These are phyloP conservation scores for Plagiodera versicolora DNA, from an alignment of 2,888 invertebrate genomes.

Conservation along the genomic window DNA sequence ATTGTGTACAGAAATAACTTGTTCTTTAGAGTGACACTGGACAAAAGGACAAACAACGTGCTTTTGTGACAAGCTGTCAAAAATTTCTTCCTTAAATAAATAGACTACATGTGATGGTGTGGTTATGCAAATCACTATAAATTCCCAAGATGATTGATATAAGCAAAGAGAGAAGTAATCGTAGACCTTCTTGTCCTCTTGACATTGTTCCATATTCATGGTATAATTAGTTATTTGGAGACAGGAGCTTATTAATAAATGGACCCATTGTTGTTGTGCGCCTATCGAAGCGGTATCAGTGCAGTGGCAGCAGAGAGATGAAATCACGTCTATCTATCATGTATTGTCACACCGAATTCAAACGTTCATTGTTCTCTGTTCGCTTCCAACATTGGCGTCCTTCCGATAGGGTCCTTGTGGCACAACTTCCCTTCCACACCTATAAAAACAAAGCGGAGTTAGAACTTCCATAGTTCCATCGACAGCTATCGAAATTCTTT, in stretches of 20 bases:
- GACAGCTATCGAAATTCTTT: no score
- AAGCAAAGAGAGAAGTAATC: slow-evolving; percentile 19
- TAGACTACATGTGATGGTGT: neutral
- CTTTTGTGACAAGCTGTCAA: no score
- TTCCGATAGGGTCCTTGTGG: slow-evolving; percentile 46
- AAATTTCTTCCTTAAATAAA: no score
- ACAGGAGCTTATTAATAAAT: slow-evolving; percentile 54
- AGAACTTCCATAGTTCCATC: no score
- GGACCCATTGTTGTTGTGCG: slow-evolving; percentile 51
- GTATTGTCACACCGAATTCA: slow-evolving; percentile 54
- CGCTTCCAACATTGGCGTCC: slow-evolving; percentile 36
- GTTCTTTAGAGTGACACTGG: no score
- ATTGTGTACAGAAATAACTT: no score
- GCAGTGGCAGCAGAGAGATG: slow-evolving; percentile 49
- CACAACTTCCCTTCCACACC: no score
- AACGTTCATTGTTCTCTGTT: slow-evolving; percentile 54
- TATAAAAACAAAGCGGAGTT: no score
- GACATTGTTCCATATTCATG: slow-evolving; percentile 26
- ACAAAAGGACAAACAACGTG: no score
- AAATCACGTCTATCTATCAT: slow-evolving; percentile 55
- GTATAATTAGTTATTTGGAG: slow-evolving; percentile 51
- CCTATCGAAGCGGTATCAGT: slow-evolving; percentile 46
- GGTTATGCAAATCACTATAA: neutral
- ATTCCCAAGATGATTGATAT: neutral
- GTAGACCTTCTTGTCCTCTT: slow-evolving; percentile 15